Conservation (phyloP, 1,140 invertebrate species). For the Gonioctena quinquepunctata region DNA sequence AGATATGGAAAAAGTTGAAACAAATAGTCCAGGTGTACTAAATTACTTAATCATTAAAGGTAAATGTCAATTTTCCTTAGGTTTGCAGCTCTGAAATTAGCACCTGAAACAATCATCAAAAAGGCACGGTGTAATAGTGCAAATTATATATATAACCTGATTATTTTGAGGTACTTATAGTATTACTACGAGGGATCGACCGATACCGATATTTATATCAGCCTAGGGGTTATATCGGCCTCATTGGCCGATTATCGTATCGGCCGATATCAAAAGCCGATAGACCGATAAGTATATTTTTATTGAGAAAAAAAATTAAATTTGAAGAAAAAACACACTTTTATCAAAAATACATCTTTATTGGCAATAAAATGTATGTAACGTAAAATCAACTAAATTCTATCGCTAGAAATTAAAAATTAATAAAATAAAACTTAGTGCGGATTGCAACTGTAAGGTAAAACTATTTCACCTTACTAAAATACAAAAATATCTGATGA, state of each 20-base stretch:
- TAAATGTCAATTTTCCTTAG: no score
- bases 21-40: no score
- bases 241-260: not conserved
- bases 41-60: no score
- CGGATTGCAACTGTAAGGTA: not conserved
- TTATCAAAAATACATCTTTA: not conserved
- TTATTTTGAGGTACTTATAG: no score
- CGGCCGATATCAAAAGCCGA: not conserved
- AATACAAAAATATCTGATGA: not conserved
- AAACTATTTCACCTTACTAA: not conserved
- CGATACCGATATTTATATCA: not conserved
- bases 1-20: no score
- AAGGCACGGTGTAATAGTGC: no score
- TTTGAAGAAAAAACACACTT: not conserved
- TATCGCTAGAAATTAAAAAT: not conserved
- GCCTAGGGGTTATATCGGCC: not conserved
- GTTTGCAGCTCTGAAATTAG: no score
- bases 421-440: not conserved
- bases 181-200: not conserved
- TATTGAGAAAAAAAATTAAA: not conserved
- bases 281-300: not conserved
- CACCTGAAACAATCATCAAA: no score
- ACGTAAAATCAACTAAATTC: not conserved
- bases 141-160: no score
- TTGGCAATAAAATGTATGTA: not conserved